Conservation (phyloP, 2,797 vertebrate genomes). For the Natrix natrix region DNA sequence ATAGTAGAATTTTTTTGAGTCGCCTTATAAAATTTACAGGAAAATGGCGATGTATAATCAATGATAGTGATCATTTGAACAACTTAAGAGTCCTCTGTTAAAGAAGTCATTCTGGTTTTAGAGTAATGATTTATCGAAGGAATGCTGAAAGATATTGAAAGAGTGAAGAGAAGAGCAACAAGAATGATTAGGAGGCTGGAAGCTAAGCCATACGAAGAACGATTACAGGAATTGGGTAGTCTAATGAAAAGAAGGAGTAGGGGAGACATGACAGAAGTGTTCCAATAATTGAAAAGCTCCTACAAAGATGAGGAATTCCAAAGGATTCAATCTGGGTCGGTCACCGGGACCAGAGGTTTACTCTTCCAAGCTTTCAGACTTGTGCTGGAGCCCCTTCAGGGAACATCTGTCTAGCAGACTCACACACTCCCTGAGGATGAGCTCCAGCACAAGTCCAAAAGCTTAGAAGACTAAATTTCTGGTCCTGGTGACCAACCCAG, state of each 20-base stretch:
- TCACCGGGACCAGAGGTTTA: no score
- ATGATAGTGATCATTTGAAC: neutral
- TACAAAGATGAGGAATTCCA: no score
- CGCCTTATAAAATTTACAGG: neutral
- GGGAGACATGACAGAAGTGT: no score
- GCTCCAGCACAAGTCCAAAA: no score
- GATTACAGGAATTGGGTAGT: neutral
- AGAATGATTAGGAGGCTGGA: neutral
- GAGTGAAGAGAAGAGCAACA: neutral
- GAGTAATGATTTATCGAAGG: neutral
- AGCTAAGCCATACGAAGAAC: neutral
- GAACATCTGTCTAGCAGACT: no score
- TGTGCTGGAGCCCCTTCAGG: no score
- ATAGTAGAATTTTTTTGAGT: neutral
- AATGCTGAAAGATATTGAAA: neutral
- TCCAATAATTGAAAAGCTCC: neutral
- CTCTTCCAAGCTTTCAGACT: no score
- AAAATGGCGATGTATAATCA: neutral
- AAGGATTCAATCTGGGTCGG: no score
- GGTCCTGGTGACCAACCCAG: no score
- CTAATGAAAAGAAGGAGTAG: neutral
- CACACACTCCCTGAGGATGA: no score
- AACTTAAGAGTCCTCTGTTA: neutral
- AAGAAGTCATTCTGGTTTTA: neutral
- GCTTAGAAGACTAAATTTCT: no score